Conservation (phyloP, 2,113 vertebrate species). For the Sapajus apella region DNA sequence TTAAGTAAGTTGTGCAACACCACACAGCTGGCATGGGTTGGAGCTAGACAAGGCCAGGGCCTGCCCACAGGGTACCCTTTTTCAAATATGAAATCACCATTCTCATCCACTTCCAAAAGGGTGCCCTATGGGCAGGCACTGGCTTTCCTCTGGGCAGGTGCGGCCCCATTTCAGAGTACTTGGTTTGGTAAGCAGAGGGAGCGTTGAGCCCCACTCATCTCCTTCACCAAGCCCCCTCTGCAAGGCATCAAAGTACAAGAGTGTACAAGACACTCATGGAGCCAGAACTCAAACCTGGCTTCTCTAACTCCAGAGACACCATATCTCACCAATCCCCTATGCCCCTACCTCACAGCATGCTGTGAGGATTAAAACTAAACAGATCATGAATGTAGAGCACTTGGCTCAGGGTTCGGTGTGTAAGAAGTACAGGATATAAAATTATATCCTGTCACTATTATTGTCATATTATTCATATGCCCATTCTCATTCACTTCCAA, state of each 20-base stretch:
- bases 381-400: background rate
- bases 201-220: too few species aligned
- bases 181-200: background rate
- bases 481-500: background rate
- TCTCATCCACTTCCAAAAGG: too few species aligned
- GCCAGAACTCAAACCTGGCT: background rate
- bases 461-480: background rate
- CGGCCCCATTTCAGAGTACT: background rate
- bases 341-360: background rate
- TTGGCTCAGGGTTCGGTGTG: background rate
- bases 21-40: background rate
- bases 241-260: background rate
- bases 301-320: background rate
- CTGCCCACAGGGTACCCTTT: background rate
- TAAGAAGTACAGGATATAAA: background rate
- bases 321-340: background rate
- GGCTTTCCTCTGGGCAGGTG: background rate
- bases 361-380: slow-evolving; percentile 33
- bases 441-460: background rate
- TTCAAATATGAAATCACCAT: background rate
- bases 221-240: background rate
- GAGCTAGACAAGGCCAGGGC: background rate
- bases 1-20: background rate
- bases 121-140: too few species aligned
- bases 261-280: background rate